Percentiles rank a stretch among this genome's conserved stretches.
Conservation (phyloP, 2,797 vertebrate genomes). For the Choloepus didactylus region DNA sequence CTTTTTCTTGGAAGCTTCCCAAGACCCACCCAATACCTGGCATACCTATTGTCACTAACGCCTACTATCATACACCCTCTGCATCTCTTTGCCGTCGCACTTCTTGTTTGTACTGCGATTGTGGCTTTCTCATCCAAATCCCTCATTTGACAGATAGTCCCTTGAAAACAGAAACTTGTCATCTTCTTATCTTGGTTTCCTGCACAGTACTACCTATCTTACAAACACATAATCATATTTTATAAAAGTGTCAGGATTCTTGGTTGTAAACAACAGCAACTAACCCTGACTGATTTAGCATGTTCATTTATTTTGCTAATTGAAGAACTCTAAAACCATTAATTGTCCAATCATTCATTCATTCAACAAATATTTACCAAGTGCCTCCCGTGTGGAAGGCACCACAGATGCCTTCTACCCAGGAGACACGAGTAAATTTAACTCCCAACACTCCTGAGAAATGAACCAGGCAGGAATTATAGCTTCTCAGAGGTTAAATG, state of each 20-base stretch:
- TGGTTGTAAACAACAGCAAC: background rate
- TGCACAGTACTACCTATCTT: no score
- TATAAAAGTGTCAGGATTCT: background rate
- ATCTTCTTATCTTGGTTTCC: background rate
- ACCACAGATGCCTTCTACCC: background rate
- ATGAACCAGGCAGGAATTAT: background rate
- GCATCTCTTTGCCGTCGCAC: background rate
- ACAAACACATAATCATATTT: background rate
- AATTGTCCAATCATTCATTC: background rate
- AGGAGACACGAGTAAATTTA: background rate
- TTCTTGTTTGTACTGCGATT: background rate
- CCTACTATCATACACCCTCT: no score
- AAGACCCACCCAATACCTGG: background rate
- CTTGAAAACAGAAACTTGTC: background rate
- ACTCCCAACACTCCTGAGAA: background rate
- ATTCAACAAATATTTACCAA: constrained; percentile 8
- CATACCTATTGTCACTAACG: background rate
- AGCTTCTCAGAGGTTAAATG: background rate
- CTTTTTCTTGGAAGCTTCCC: background rate
- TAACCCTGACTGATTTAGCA: background rate
- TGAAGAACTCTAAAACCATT: background rate
- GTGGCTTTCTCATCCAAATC: background rate
- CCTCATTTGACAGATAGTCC: background rate
- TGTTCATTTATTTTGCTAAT: constrained; percentile 42
- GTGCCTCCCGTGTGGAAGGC: background rate